Percentiles rank a stretch among this genome's conserved stretches.
Evolutionary conservation across 2,888 invertebrate genomes (phyloP).

Genomic region (Melipona bicolor): DNA sequence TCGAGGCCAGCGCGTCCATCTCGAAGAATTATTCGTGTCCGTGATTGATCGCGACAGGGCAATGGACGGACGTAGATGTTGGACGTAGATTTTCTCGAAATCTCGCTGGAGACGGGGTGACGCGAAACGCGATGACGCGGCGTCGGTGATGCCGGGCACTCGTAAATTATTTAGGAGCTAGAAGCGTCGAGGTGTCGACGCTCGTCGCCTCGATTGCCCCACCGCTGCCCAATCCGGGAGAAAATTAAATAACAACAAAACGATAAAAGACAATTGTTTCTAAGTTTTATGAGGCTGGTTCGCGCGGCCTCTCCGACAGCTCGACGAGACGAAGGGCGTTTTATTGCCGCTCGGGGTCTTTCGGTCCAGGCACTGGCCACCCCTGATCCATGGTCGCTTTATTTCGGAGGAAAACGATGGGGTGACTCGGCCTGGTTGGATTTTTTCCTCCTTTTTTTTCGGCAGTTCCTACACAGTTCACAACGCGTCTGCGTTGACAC

Average conservation of each 20-base stretch:
- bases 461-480: no score
- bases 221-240: conserved; percentile 73
- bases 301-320: conserved; percentile 73
- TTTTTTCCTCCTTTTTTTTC: conserved; percentile 11
- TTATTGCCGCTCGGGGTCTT: conserved; percentile 69
- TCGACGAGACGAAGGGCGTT: conserved; percentile 75
- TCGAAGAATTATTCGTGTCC: neutral
- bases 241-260: conserved; percentile 85
- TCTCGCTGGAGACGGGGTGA: neutral
- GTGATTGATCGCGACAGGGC: neutral
- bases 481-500: neutral
- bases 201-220: conserved; percentile 66
- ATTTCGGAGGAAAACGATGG: conserved; percentile 73
- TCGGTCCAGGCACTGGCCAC: conserved; percentile 61
- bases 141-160: conserved; percentile 29
- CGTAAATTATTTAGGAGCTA: conserved; percentile 82
- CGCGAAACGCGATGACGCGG: conserved; percentile 20
- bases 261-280: conserved; percentile 84
- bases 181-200: conserved; percentile 68
- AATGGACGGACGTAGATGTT: neutral
- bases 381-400: conserved; percentile 75
- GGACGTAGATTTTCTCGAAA: conserved; percentile 13
- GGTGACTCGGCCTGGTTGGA: conserved; percentile 58
- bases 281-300: conserved; percentile 82
- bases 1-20: conserved; percentile 5